These are phyloP conservation scores for Pinna nobilis DNA, from an alignment of 1,140 invertebrate genomes.

Conservation along the genomic window DNA sequence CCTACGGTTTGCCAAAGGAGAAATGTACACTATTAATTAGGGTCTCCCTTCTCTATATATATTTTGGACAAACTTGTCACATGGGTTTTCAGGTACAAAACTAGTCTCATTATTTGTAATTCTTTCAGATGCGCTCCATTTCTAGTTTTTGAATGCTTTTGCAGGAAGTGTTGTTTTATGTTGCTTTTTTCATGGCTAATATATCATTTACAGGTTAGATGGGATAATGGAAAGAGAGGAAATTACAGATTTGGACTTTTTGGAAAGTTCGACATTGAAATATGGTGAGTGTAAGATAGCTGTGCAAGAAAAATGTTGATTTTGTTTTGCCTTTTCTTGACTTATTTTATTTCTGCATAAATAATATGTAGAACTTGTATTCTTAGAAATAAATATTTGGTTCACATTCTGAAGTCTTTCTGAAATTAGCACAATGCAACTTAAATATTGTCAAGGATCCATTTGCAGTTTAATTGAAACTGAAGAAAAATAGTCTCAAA, in stretches of 20 bases:
- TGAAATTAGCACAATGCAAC: not conserved
- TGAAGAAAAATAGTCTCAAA: too few species aligned
- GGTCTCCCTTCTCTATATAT: too few species aligned
- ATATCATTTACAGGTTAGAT: constrained; percentile 27
- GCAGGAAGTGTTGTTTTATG: too few species aligned
- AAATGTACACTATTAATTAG: too few species aligned
- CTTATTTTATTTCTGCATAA: not conserved
- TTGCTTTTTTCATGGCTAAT: too few species aligned
- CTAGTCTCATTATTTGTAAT: not conserved
- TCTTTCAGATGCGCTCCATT: not conserved
- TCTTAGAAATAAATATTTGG: not conserved
- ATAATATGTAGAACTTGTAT: not conserved
- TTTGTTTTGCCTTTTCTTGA: not conserved
- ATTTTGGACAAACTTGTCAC: too few species aligned
- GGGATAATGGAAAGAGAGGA: constrained; percentile 44
- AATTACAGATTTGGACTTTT: constrained; percentile 43
- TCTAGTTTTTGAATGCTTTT: too few species aligned
- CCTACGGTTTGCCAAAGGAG: too few species aligned
- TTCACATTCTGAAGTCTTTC: not conserved
- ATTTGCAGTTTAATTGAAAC: too few species aligned
- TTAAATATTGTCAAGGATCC: not conserved
- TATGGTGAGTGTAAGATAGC: constrained; percentile 19
- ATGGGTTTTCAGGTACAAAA: too few species aligned
- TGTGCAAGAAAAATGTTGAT: not conserved
- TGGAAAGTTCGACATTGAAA: constrained; percentile 40